phyloP scores from a whole-genome alignment of 2,113 vertebrate species.

The Triplophysa siluroides region DNA sequence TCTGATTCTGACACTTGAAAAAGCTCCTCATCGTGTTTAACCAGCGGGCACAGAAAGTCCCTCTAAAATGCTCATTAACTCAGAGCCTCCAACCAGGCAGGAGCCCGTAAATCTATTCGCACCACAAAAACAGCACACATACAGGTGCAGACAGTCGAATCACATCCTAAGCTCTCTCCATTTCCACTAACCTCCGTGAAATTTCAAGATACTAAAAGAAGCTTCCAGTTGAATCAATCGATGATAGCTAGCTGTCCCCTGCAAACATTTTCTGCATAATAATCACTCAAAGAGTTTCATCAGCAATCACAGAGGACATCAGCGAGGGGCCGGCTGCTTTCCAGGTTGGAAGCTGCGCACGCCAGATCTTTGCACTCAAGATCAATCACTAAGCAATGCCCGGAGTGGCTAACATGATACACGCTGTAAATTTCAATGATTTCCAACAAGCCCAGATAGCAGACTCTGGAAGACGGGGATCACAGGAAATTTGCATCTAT shows the following conservation, averaged over 20 bases:
- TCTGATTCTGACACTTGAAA: constrained; percentile 13
- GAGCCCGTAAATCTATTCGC: neutral
- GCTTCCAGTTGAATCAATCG: neutral
- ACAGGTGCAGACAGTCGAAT: no score
- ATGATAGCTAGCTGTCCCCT: neutral
- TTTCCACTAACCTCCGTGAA: neutral
- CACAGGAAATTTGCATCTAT: neutral
- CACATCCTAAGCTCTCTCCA: neutral
- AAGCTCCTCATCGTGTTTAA: neutral
- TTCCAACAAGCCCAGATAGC: constrained; percentile 1
- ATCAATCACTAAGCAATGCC: constrained; percentile 16
- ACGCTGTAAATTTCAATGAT: constrained; percentile 23
- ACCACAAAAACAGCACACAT: neutral
- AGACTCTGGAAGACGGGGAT: constrained; percentile 8
- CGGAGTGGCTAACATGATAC: neutral
- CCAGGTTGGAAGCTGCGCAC: neutral
- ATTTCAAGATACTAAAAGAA: neutral
- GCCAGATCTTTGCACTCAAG: constrained; percentile 19
- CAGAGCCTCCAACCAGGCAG: constrained; percentile 2
- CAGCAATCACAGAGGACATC: constrained; percentile 27
- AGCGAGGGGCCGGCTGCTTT: constrained; percentile 15
- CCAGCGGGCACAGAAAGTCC: neutral
- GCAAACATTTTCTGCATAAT: constrained; percentile 17
- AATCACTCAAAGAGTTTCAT: neutral
- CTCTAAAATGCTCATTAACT: constrained; percentile 16